Conservation (phyloP, 2,797 vertebrate species). For the Adelosebastes latens region DNA sequence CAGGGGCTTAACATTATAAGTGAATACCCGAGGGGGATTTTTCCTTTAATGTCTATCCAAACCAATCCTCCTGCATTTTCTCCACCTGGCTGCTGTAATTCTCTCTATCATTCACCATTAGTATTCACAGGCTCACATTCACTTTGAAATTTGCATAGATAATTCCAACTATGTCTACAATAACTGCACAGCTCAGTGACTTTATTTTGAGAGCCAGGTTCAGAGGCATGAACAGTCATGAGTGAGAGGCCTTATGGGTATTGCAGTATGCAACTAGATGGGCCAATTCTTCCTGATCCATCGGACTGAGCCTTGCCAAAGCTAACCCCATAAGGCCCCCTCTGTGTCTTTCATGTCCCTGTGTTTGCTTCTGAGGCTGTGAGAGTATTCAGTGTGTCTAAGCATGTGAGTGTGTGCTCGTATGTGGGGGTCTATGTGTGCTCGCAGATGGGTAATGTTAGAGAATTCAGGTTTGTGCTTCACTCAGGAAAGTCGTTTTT, state of each 20-base stretch:
- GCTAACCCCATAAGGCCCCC: constrained; percentile 59
- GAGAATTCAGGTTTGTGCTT: constrained; percentile 2
- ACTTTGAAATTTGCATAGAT: constrained; percentile 69
- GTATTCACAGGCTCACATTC: constrained; percentile 51
- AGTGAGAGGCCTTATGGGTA: constrained; percentile 54
- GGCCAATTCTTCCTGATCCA: constrained; percentile 65
- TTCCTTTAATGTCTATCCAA: constrained; percentile 61
- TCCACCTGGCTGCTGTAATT: constrained; percentile 61
- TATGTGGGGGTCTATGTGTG: not conserved
- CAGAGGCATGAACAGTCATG: constrained; percentile 47
- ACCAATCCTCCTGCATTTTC: constrained; percentile 49
- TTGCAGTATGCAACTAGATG: constrained; percentile 54
- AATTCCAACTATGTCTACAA: constrained; percentile 69
- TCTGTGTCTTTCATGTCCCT: constrained; percentile 65
- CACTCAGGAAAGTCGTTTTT: constrained; percentile 20
- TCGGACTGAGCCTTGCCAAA: constrained; percentile 59
- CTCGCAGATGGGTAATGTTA: constrained; percentile 1
- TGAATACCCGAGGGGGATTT: constrained; percentile 33
- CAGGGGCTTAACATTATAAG: constrained; percentile 29
- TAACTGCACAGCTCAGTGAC: constrained; percentile 64
- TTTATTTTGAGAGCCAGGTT: constrained; percentile 61
- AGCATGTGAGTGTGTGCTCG: not conserved
- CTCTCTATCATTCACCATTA: constrained; percentile 56
- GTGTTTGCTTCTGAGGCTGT: constrained; percentile 50
- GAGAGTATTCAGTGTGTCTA: constrained; percentile 39